These are phyloP conservation scores for Andrena chrysosceles DNA, from an alignment of 2,888 invertebrate genomes.

Conservation along the genomic window DNA sequence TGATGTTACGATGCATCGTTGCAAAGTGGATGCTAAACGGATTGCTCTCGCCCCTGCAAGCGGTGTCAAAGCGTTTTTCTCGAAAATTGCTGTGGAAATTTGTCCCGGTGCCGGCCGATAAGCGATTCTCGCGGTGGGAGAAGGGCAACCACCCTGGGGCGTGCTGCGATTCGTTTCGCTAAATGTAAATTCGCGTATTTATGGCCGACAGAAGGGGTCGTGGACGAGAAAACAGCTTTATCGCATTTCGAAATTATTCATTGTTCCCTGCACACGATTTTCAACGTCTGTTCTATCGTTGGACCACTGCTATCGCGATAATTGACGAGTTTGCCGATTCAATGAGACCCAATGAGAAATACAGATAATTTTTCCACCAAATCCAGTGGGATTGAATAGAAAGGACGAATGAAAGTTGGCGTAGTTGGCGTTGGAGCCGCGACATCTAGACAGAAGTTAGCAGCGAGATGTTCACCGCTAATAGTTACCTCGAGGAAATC, in stretches of 20 bases:
- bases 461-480: neutral
- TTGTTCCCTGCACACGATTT: neutral
- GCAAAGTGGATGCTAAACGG: constrained; percentile 68
- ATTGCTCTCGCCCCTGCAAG: constrained; percentile 56
- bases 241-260: neutral
- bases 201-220: constrained; percentile 14
- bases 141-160: constrained; percentile 14
- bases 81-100: constrained; percentile 66
- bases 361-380: neutral
- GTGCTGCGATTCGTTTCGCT: constrained; percentile 32
- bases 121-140: constrained; percentile 37
- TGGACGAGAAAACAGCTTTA: constrained; percentile 11
- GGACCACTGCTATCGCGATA: neutral
- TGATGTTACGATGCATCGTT: constrained; percentile 63
- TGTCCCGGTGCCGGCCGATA: constrained; percentile 38
- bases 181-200: constrained; percentile 38
- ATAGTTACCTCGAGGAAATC: constrained; percentile 29
- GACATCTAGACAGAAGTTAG: constrained; percentile 13
- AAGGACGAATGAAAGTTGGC: neutral
- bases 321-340: neutral
- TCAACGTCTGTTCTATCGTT: too few relatives aligned
- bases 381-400: neutral
- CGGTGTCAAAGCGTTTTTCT: constrained; percentile 69
- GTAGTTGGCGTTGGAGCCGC: neutral
- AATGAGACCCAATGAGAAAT: too few relatives aligned